These are phyloP conservation scores for Noctua comes DNA, from an alignment of 2,888 invertebrate species.

Conservation along the genomic window DNA sequence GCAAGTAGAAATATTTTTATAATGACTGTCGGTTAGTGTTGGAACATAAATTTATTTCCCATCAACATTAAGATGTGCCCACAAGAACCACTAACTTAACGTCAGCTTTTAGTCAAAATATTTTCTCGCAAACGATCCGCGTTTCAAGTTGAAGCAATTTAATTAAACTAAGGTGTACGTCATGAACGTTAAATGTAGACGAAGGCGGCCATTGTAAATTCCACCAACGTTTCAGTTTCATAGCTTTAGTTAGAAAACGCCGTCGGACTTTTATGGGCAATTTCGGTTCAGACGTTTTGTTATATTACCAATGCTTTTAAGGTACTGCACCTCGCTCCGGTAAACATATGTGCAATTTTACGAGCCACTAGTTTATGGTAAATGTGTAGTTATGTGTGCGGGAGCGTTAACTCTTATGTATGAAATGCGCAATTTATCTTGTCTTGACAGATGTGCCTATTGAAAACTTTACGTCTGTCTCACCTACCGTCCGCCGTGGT, in stretches of 20 bases:
- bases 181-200: constrained; percentile 88
- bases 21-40: neutral
- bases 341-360: constrained; percentile 89
- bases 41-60: neutral
- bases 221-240: constrained; percentile 89
- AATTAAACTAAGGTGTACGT: constrained; percentile 89
- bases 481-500: constrained; percentile 42
- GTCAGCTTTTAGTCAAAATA: constrained; percentile 63
- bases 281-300: constrained; percentile 91
- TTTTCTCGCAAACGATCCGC: constrained; percentile 64
- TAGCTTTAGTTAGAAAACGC: constrained; percentile 90
- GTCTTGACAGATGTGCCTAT: constrained; percentile 74
- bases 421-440: constrained; percentile 70
- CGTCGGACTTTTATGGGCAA: constrained; percentile 90
- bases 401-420: constrained; percentile 77
- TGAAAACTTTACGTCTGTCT: constrained; percentile 65
- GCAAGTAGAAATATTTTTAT: no score
- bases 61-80: neutral
- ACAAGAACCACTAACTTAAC: constrained; percentile 4
- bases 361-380: constrained; percentile 87
- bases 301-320: constrained; percentile 91
- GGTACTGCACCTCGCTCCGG: constrained; percentile 88
- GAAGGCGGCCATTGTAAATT: constrained; percentile 88
- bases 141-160: constrained; percentile 80
- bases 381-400: constrained; percentile 84